phyloP scores from a whole-genome alignment of 2,888 invertebrate genomes.

The Stomorhina lunata region DNA sequence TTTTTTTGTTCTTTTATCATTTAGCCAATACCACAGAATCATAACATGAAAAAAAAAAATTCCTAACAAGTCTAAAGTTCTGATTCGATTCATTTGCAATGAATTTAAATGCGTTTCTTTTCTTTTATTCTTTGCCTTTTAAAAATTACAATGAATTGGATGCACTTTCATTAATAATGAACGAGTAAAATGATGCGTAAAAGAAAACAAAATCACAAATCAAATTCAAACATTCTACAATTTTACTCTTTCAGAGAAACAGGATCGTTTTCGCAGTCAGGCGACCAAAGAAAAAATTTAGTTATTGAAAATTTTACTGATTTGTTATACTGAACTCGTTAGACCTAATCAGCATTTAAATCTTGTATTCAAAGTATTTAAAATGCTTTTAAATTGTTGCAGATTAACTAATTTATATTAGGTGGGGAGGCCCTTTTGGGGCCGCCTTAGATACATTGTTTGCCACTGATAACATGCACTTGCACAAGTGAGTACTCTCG shows the following conservation, averaged over 20 bases:
- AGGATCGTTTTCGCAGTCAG: neutral
- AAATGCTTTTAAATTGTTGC: constrained; percentile 2
- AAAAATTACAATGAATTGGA: neutral
- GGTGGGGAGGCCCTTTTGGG: neutral
- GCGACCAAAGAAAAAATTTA: neutral
- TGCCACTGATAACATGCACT: constrained; percentile 39
- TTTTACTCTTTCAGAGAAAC: neutral
- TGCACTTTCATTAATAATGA: constrained; percentile 2
- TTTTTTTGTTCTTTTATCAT: neutral
- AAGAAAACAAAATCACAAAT: neutral
- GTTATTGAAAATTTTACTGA: neutral
- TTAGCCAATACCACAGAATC: neutral
- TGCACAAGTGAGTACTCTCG: constrained; percentile 24
- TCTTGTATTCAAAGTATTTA: neutral
- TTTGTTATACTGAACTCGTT: neutral
- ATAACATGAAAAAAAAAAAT: neutral
- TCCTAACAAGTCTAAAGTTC: constrained; percentile 1
- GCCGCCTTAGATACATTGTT: constrained; percentile 11
- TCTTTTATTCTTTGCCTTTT: neutral
- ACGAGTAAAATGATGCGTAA: neutral
- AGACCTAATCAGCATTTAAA: neutral
- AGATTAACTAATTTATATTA: neutral
- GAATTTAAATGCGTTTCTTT: constrained; percentile 1
- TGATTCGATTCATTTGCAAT: neutral
- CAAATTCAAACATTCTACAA: constrained; percentile 15